Conservation (phyloP, 2,797 vertebrate genomes). For the Nyctalus aviator region DNA sequence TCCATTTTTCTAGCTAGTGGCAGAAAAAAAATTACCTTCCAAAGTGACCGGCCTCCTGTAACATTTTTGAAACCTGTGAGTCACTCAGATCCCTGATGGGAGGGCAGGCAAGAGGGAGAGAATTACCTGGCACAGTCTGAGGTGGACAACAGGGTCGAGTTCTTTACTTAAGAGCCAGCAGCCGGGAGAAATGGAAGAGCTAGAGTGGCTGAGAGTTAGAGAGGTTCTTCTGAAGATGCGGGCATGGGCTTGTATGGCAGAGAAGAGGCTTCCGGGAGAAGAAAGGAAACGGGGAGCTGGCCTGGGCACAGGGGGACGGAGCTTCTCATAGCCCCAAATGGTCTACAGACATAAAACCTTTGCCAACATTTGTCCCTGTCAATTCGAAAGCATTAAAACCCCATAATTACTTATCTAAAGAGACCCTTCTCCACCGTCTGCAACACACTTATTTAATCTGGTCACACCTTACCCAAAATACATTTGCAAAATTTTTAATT, state of each 20-base stretch:
- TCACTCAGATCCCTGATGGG: not conserved
- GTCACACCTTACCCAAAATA: not conserved
- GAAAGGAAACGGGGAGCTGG: slow-evolving; percentile 45
- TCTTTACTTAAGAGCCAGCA: slow-evolving; percentile 25
- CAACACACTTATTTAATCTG: slow-evolving; percentile 17
- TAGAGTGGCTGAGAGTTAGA: slow-evolving; percentile 36
- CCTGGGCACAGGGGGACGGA: slow-evolving; percentile 60
- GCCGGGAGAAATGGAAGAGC: slow-evolving; percentile 17
- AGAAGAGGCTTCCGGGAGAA: slow-evolving; percentile 66
- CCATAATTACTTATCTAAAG: slow-evolving; percentile 47
- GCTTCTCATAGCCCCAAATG: slow-evolving; percentile 48
- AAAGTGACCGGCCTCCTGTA: not conserved
- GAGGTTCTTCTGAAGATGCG: slow-evolving; percentile 64
- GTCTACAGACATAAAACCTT: slow-evolving; percentile 68
- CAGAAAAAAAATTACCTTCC: slow-evolving; percentile 19
- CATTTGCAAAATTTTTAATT: slow-evolving; percentile 3
- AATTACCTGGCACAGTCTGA: not conserved
- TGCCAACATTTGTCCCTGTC: slow-evolving; percentile 73
- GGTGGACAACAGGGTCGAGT: not conserved
- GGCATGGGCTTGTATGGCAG: slow-evolving; percentile 64
- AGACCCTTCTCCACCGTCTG: slow-evolving; percentile 35
- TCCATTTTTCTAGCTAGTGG: slow-evolving; percentile 3
- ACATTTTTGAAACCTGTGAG: not conserved
- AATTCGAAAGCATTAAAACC: slow-evolving; percentile 72
- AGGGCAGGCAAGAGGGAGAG: not conserved